phyloP scores from a whole-genome alignment of 1,140 invertebrate genomes.

The Maniola jurtina region DNA sequence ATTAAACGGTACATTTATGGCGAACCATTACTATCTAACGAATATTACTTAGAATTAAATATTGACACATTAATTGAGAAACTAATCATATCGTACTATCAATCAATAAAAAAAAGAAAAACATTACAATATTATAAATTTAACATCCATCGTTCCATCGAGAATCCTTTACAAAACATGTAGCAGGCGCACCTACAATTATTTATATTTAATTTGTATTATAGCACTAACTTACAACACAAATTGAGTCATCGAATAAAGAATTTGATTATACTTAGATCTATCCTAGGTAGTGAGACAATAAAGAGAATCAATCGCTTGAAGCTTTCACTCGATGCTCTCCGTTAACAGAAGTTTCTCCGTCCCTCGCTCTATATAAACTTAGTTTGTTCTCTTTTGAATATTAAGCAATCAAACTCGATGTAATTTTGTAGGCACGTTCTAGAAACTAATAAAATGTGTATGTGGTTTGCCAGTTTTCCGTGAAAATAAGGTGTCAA shows the following conservation, averaged over 20 bases:
- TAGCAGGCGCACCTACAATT: slow-evolving; percentile 48
- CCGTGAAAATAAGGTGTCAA: no score
- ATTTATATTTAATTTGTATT: slow-evolving; percentile 65
- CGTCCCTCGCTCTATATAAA: neutral
- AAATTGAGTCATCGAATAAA: slow-evolving; percentile 33
- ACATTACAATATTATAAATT: slow-evolving; percentile 23
- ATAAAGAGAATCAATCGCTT: slow-evolving; percentile 22
- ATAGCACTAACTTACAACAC: slow-evolving; percentile 42
- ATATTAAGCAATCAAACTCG: neutral
- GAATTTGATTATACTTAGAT: slow-evolving; percentile 28
- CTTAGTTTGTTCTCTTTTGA: no score
- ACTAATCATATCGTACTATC: slow-evolving; percentile 47
- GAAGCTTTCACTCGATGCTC: neutral
- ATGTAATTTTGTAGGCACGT: no score
- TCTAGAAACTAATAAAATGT: no score
- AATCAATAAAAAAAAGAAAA: slow-evolving; percentile 47
- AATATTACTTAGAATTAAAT: slow-evolving; percentile 61
- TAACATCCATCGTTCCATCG: no score
- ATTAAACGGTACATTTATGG: slow-evolving; percentile 55
- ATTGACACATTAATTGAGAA: slow-evolving; percentile 74
- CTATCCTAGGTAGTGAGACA: slow-evolving; percentile 35
- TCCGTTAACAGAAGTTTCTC: slow-evolving; percentile 5
- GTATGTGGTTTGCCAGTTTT: no score
- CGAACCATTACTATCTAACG: slow-evolving; percentile 61
- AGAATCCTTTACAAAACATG: slow-evolving; percentile 38